These are phyloP conservation scores for Carapus acus DNA, from an alignment of 2,797 vertebrate species.

Conservation along the genomic window DNA sequence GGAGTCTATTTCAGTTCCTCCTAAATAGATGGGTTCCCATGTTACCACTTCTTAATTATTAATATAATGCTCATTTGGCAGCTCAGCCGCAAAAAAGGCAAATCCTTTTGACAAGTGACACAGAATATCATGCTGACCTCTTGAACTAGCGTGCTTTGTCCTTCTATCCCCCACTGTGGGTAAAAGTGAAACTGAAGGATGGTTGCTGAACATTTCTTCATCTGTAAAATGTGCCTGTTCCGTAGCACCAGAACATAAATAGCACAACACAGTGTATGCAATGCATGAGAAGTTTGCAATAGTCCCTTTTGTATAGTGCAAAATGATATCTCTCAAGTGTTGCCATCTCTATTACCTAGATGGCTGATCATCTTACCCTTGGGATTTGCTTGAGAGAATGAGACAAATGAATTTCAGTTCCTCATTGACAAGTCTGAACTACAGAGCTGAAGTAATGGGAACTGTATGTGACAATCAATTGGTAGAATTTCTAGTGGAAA, in stretches of 20 bases:
- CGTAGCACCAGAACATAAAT: constrained; percentile 40
- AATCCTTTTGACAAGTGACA: constrained; percentile 54
- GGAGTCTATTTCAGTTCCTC: constrained; percentile 67
- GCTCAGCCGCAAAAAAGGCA: constrained; percentile 60
- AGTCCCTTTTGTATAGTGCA: constrained; percentile 73
- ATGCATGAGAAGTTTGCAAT: constrained; percentile 53
- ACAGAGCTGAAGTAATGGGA: too few species aligned
- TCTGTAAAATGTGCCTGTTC: constrained; percentile 56
- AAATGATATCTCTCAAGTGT: constrained; percentile 73
- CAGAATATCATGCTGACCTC: constrained; percentile 56
- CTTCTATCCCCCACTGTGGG: constrained; percentile 49
- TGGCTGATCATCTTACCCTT: constrained; percentile 71
- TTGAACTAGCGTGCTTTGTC: constrained; percentile 61
- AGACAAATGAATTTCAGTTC: constrained; percentile 62
- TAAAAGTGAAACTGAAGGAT: constrained; percentile 53
- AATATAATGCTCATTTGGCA: constrained; percentile 54
- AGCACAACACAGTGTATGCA: constrained; percentile 40
- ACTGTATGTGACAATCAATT: neutral
- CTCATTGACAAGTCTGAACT: too few species aligned
- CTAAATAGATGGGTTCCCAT: constrained; percentile 65
- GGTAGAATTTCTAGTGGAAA: too few species aligned
- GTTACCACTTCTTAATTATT: constrained; percentile 72
- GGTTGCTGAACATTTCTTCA: constrained; percentile 61
- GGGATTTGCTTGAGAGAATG: constrained; percentile 68
- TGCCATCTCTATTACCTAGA: constrained; percentile 70